phyloP scores from a whole-genome alignment of 1,140 invertebrate species.

The Philotrypesis tridentata region DNA sequence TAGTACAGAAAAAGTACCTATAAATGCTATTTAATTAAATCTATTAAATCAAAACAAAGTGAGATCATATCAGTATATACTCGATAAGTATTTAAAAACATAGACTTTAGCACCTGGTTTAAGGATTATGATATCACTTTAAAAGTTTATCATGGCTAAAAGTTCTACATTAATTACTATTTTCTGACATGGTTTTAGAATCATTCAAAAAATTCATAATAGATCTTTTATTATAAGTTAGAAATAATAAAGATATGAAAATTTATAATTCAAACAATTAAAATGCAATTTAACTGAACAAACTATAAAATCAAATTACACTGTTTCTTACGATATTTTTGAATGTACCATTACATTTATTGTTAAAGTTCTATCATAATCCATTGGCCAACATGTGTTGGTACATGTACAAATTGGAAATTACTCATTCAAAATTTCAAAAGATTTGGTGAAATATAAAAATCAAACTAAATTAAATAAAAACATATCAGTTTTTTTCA shows the following conservation, averaged over 20 bases:
- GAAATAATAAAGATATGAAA: too few species aligned
- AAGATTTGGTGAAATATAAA: neutral
- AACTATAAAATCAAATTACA: neutral
- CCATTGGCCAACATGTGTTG: neutral
- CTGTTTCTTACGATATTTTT: too few species aligned
- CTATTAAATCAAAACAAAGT: conserved; percentile 12
- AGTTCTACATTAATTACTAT: too few species aligned
- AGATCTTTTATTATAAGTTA: too few species aligned
- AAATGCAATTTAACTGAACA: neutral
- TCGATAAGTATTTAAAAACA: neutral
- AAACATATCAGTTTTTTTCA: neutral
- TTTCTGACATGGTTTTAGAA: too few species aligned
- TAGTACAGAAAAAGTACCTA: conserved; percentile 14
- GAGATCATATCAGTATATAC: conserved; percentile 3
- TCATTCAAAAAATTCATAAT: too few species aligned
- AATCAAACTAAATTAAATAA: neutral
- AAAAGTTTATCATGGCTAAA: neutral
- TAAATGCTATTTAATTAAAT: conserved; percentile 5
- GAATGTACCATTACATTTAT: too few species aligned
- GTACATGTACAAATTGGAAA: neutral
- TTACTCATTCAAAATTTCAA: neutral
- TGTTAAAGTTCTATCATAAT: neutral
- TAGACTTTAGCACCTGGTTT: neutral
- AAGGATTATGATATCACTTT: neutral
- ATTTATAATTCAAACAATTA: too few species aligned